Base-by-base conservation (phyloP, 2,888 invertebrate genomes). In the Himalopsyche tibetana region DNA sequence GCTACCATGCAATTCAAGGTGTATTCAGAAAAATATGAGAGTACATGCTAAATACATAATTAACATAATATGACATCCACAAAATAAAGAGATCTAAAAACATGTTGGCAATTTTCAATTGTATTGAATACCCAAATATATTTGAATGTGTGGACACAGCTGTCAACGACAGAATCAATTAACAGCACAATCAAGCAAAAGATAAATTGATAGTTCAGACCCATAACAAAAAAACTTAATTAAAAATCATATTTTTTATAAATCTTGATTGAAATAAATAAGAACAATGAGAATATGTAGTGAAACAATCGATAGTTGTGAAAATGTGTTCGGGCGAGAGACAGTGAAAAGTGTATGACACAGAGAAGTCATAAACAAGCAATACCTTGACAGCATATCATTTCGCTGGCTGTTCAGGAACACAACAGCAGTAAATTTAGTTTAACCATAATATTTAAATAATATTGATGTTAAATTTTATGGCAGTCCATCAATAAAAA, bases 331-430 rank as follows among this genome's bases (percentile, higher is more conserved):
- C 42, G 28, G 83, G 19, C 19, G 74, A 83, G 63, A 83, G 51
- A 83, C 38, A 12, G 80, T 84, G 84, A 84, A 15, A 74, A 55
- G 83, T 80, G 83, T 42, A 87, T 85, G 85, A 85, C 83, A 83
- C 81, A 83, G 82, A 81, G 81, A 86, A 88, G 83, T 88, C 86
- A 86, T 86, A 88, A 87, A 89, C 89, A 89, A 82, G 87, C 85
- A 89, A 91, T 93, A 93, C 93, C 93, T 93, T 93, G 93, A 92
- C 93, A 93, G 92, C 93, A 93, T 91, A 93, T 93, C 90, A 93
- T 90, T 89, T 93, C 93, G 91, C 93, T 91, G 92, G 93, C 93
- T 91, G 93, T 87, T 81, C 83, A 89, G 86, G 86, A 88, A 85
- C 84, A 89, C 80, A 86, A 86, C 80, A 86, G 82, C 84, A 84